phyloP scores from a whole-genome alignment of 2,888 invertebrate genomes.

The Camptogramma bilineatum region DNA sequence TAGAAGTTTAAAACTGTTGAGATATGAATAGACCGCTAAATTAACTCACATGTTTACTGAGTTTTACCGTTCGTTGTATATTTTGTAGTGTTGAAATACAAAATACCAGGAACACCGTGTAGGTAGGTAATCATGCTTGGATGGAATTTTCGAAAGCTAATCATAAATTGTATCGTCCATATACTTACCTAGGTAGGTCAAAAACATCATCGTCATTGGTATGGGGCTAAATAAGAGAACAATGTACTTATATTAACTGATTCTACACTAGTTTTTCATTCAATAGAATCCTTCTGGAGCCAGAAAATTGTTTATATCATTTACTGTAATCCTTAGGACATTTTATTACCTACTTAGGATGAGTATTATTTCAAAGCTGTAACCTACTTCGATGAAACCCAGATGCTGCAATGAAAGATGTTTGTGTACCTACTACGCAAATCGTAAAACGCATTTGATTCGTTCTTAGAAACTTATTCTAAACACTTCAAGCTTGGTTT shows the following conservation, averaged over 20 bases:
- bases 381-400: background rate
- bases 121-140: background rate
- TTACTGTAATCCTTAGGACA: background rate
- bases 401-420: slow-evolving; percentile 15
- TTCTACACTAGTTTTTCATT: no score
- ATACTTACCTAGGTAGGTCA: no score
- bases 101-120: background rate
- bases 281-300: background rate
- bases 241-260: no score
- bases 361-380: slow-evolving; percentile 4
- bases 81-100: background rate
- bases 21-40: slow-evolving; percentile 26
- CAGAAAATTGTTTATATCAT: background rate
- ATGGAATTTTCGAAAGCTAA: no score
- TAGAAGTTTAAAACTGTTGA: slow-evolving; percentile 22
- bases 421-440: background rate
- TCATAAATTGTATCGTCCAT: no score
- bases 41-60: slow-evolving; percentile 21
- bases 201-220: no score
- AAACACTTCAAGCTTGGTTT: background rate
- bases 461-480: background rate
- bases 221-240: no score
- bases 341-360: slow-evolving; percentile 3
- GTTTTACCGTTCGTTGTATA: slow-evolving; percentile 1
- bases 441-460: slow-evolving; percentile 5